Base-by-base conservation (phyloP, 2,888 invertebrate species). In the Drosophila mimetica region DNA sequence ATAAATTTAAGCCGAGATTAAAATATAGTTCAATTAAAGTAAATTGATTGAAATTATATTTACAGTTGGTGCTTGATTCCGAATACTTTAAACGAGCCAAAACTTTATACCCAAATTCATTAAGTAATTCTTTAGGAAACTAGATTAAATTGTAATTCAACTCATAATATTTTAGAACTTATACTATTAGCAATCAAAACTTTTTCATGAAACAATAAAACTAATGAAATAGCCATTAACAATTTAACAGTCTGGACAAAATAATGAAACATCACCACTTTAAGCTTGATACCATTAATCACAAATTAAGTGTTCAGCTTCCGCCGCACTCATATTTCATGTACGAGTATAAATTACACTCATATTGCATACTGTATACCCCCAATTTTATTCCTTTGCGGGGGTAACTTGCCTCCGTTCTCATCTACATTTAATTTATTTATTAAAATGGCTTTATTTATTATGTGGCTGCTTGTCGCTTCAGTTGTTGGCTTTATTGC, bases 401-500 rank as follows among this genome's bases (percentile, higher is more conserved):
- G 30, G 16, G 30, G 16, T 16, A 9, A 18, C 13, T 28, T 25
- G 9, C 36, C 28, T 16, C 30, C 48, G 8, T 4, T 44, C 51
- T 47, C 71, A 46, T 69, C 32, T 59, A 28, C 34, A 54, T 72
- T 76, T 65, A 75, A 76, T 71, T 74, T 72, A 75, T 73, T 77
- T 77, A 82, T 85, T 58, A 69, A 78, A 70, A 60, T 70, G 54
- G 57, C 61, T 66, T 72, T 53, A 52, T 76, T 66, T 64, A 74
- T 78, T 74, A 64, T 66, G 70, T 63, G 41, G 48, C 37, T 52
- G 50, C 36, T 18, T 51, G 46, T 47, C 37, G 58, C 39, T 59
- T 46, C 22, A 14, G 28, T 30, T 36, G 51, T 46, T 28, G 28
- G 63, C 42, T 53, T 65, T 75, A 58, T 66, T 44, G 57, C 51